These are phyloP conservation scores for Heterodera filipjevi DNA, from an alignment of 2,888 invertebrate genomes.

Conservation along the genomic window DNA sequence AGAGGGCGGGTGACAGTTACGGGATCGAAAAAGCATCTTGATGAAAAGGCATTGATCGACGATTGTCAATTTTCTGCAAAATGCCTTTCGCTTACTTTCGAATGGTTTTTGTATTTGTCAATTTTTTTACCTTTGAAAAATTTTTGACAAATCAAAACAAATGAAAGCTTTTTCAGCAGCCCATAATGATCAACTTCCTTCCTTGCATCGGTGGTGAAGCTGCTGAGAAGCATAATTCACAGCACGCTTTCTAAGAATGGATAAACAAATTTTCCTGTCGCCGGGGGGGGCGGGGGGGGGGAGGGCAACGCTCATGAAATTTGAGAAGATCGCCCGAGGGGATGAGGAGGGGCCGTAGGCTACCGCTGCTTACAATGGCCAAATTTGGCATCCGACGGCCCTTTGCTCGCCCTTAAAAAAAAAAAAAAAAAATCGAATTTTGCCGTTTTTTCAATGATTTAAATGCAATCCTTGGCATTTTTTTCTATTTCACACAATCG, in stretches of 20 bases:
- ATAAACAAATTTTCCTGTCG: constrained; percentile 5
- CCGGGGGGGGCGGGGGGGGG: not conserved
- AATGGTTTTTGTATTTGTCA: not conserved
- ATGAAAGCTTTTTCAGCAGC: not conserved
- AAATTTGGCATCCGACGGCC: not conserved
- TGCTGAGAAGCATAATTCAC: not conserved
- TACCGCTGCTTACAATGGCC: not conserved
- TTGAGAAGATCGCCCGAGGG: not conserved
- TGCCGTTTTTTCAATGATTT: not conserved
- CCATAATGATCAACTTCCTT: not conserved
- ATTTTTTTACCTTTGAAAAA: not conserved
- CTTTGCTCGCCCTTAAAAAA: not conserved
- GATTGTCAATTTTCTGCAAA: no score
- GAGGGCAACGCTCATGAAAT: not conserved
- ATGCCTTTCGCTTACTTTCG: no score
- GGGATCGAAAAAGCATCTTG: not conserved
- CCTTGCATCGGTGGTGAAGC: not conserved
- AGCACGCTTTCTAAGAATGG: not conserved
- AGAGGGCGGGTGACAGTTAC: not conserved
- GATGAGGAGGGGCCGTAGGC: not conserved
- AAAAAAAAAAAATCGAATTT: not conserved
- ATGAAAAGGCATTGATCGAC: no score
- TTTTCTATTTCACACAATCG: not conserved
- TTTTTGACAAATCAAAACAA: not conserved
- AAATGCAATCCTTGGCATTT: not conserved